Percentiles rank a stretch among this genome's conserved stretches.
phyloP scores from a whole-genome alignment of 2,113 vertebrate species.

The Noturus placidus region DNA sequence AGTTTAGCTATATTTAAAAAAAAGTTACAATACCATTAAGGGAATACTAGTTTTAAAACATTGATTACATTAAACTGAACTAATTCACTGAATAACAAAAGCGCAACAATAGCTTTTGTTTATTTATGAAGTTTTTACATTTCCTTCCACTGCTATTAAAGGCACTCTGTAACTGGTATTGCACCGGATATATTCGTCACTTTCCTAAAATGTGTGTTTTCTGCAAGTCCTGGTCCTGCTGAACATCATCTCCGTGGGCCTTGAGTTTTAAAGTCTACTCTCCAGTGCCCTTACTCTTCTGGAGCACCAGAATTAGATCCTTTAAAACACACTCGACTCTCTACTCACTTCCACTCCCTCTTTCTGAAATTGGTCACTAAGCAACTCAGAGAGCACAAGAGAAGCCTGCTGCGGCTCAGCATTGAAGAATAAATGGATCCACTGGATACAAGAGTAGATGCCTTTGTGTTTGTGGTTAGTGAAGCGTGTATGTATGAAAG shows the following conservation, averaged over 20 bases:
- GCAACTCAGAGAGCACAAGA: constrained; percentile 69
- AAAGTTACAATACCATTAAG: background rate
- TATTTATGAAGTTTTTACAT: background rate
- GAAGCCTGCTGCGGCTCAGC: constrained; percentile 56
- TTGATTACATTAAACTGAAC: background rate
- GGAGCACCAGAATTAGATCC: constrained; percentile 15
- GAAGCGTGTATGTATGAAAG: constrained; percentile 46
- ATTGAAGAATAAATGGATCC: constrained; percentile 55
- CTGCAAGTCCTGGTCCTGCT: constrained; percentile 33
- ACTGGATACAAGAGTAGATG: constrained; percentile 55
- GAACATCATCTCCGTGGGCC: constrained; percentile 34
- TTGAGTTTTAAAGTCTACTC: constrained; percentile 17
- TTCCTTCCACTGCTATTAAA: background rate
- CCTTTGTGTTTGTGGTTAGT: constrained; percentile 50
- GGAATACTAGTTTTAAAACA: background rate
- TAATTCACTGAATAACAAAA: background rate
- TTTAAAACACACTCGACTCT: constrained; percentile 18
- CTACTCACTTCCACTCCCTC: constrained; percentile 20
- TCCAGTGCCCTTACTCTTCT: constrained; percentile 6
- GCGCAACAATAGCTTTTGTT: background rate
- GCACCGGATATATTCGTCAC: constrained; percentile 48
- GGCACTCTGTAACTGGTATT: too few species aligned
- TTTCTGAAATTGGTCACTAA: constrained; percentile 62
- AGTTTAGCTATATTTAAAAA: background rate
- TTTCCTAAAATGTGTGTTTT: constrained; percentile 55